Evolutionary conservation across 2,113 vertebrate genomes (phyloP).

Genomic region (Triplophysa dalaica): DNA sequence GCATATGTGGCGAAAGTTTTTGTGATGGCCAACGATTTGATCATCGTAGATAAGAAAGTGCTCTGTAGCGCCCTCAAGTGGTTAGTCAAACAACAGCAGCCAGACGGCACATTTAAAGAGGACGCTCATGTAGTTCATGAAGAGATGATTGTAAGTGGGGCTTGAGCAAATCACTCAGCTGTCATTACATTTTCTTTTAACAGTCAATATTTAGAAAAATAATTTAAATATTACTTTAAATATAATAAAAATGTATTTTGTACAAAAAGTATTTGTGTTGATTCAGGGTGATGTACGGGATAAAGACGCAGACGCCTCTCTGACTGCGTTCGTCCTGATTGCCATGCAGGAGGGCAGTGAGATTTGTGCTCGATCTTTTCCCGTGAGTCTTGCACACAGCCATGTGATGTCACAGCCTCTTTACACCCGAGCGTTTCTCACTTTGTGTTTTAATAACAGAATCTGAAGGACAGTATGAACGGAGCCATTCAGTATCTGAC

Average conservation of each 20-base stretch:
- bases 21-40: conserved; percentile 71
- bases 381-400: conserved; percentile 68
- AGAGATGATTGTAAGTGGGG: conserved; percentile 67
- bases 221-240: no score
- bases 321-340: conserved; percentile 84
- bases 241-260: no score
- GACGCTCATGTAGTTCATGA: conserved; percentile 59
- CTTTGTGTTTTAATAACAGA: conserved; percentile 62
- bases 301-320: conserved; percentile 70
- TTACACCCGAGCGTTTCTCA: background rate
- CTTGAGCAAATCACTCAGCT: background rate
- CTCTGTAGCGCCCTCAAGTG: conserved; percentile 82
- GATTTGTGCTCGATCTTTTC: conserved; percentile 68
- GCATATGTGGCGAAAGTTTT: conserved; percentile 90
- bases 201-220: no score
- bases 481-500: conserved; percentile 73
- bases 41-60: conserved; percentile 63
- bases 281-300: conserved; percentile 76
- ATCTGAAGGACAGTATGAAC: conserved; percentile 63
- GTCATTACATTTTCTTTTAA: no score
- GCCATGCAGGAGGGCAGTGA: conserved; percentile 75
- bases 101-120: conserved; percentile 81
- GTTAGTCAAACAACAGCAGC: conserved; percentile 80
- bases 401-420: background rate
- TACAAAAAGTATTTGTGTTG: background rate